These are phyloP conservation scores for Homarus americanus DNA, from an alignment of 1,140 invertebrate genomes.

Conservation along the genomic window DNA sequence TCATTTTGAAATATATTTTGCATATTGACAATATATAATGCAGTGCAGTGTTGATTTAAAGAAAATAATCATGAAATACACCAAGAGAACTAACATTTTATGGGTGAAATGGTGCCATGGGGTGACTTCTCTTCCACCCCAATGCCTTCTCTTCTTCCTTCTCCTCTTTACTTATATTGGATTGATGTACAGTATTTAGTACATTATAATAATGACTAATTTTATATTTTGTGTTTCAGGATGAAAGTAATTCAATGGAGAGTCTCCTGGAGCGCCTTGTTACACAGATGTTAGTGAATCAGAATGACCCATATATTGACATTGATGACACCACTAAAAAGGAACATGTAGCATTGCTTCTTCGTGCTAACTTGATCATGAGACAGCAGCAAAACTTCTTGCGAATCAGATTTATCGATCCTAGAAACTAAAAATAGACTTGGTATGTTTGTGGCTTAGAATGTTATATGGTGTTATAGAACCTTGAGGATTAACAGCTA, in stretches of 20 bases:
- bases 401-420: conserved; percentile 30
- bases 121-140: no score
- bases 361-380: conserved; percentile 22
- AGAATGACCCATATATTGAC: conserved; percentile 36
- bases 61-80: no score
- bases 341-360: neutral
- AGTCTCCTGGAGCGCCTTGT: conserved; percentile 13
- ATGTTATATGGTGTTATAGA: neutral
- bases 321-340: conserved; percentile 23
- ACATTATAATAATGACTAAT: no score
- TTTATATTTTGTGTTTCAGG: neutral
- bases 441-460: neutral
- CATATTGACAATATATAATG: no score
- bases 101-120: no score
- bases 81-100: no score
- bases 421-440: neutral
- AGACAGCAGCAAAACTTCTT: conserved; percentile 3
- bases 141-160: no score
- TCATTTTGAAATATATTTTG: no score
- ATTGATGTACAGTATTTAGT: no score
- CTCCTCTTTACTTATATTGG: no score
- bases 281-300: neutral
- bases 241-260: conserved; percentile 4
- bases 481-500: no score
- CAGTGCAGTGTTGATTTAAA: no score